phyloP scores from a whole-genome alignment of 2,113 vertebrate species.

The Choloepus hoffmanni region DNA sequence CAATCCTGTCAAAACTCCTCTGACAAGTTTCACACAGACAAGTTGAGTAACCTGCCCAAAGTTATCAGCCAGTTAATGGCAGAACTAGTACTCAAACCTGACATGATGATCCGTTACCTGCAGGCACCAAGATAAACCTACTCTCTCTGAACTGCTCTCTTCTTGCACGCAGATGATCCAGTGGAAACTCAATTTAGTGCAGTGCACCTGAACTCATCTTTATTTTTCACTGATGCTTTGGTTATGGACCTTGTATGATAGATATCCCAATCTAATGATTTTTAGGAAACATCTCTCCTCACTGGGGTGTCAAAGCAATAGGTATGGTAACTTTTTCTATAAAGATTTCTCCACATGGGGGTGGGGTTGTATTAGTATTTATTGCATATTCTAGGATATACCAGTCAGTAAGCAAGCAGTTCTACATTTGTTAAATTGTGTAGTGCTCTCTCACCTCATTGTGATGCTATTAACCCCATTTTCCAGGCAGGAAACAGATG shows the following conservation, averaged over 20 bases:
- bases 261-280: accelerated
- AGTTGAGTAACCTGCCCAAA: background rate
- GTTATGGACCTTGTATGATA: accelerated
- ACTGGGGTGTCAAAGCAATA: accelerated
- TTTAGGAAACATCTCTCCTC: background rate
- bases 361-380: accelerated
- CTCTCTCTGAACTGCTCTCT: background rate
- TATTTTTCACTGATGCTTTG: background rate
- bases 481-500: background rate
- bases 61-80: too few species aligned
- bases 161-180: accelerated
- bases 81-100: background rate
- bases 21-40: background rate
- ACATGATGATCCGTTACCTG: accelerated
- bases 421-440: accelerated
- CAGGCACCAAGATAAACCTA: accelerated
- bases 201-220: background rate
- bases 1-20: background rate
- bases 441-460: background rate
- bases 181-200: accelerated
- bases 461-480: background rate
- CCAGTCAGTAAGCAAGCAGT: accelerated
- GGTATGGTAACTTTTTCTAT: accelerated
- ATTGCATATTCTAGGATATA: background rate
- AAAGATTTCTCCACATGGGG: too few species aligned